A percentile compares a stretch with the other conserved stretches of the same genome.
These are phyloP conservation scores for Ornithoptera alexandrae DNA, from an alignment of 2,888 invertebrate species.

Conservation along the genomic window DNA sequence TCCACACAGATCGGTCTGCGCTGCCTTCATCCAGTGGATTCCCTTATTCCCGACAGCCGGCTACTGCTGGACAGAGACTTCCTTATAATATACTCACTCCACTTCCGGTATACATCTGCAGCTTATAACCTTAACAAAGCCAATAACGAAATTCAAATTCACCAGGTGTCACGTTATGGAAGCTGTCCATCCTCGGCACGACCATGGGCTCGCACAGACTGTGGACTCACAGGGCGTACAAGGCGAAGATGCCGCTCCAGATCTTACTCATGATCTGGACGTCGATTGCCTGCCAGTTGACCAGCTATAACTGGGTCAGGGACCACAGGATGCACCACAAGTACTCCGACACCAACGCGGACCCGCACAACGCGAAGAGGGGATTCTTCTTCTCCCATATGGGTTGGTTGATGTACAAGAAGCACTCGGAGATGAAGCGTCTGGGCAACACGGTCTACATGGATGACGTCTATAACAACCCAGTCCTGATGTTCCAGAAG, in stretches of 20 bases:
- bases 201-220: slow-evolving; percentile 5
- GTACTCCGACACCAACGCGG: slow-evolving; percentile 11
- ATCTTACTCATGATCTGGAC: slow-evolving; percentile 7
- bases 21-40: not conserved
- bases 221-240: not conserved
- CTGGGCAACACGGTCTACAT: slow-evolving; percentile 72
- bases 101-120: too few species aligned
- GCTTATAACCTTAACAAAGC: too few species aligned
- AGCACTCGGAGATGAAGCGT: slow-evolving; percentile 7
- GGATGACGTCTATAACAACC: slow-evolving; percentile 85
- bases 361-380: slow-evolving; percentile 5
- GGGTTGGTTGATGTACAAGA: slow-evolving; percentile 1
- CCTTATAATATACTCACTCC: too few species aligned
- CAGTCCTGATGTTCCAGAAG: slow-evolving; percentile 85
- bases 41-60: not conserved
- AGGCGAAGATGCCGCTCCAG: slow-evolving; percentile 8
- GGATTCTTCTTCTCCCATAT: slow-evolving; percentile 5
- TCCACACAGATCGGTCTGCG: not conserved
- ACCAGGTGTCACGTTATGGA: not conserved
- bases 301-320: slow-evolving; percentile 5
- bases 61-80: too few species aligned
- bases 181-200: not conserved
- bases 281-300: not conserved
- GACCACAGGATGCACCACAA: slow-evolving; percentile 17
- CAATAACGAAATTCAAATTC: not conserved